Percentiles rank a stretch among this genome's conserved stretches.
phyloP scores from a whole-genome alignment of 2,888 invertebrate species.

The Scrobipalpa atriplicella region DNA sequence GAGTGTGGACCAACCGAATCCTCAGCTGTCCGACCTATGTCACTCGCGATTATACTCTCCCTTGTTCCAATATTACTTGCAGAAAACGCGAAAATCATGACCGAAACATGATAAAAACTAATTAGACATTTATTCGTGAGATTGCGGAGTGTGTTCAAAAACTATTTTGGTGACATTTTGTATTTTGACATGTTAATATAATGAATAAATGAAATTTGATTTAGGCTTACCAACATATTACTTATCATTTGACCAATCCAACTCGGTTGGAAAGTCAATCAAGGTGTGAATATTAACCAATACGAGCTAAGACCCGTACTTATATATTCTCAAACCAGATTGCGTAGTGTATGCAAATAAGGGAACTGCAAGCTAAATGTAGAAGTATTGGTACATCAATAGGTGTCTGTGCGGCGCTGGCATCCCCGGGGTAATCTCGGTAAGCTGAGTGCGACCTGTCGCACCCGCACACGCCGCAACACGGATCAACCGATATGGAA shows the following conservation, averaged over 20 bases:
- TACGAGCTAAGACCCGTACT: no score
- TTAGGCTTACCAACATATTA: no score
- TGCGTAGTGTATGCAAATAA: constrained; percentile 7
- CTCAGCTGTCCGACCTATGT: constrained; percentile 12
- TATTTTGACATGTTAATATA: no score
- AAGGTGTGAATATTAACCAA: no score
- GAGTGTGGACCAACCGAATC: constrained; percentile 1
- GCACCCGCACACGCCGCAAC: neutral
- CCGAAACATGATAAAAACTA: constrained; percentile 3
- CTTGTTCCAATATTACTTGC: neutral
- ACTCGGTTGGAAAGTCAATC: no score
- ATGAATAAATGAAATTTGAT: no score
- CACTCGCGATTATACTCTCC: neutral
- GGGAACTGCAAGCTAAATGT: neutral
- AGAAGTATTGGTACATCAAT: neutral
- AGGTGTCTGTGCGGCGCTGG: neutral
- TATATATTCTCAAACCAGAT: neutral
- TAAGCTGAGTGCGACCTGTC: constrained; percentile 20
- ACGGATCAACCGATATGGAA: constrained; percentile 9
- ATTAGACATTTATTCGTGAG: neutral
- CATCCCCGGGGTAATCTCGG: constrained; percentile 27
- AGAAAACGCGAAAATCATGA: neutral
- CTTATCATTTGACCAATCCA: no score
- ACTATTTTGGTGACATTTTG: no score
- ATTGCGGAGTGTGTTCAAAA: neutral